Conservation (phyloP, 2,113 vertebrate genomes). For the Rhineura floridana region DNA sequence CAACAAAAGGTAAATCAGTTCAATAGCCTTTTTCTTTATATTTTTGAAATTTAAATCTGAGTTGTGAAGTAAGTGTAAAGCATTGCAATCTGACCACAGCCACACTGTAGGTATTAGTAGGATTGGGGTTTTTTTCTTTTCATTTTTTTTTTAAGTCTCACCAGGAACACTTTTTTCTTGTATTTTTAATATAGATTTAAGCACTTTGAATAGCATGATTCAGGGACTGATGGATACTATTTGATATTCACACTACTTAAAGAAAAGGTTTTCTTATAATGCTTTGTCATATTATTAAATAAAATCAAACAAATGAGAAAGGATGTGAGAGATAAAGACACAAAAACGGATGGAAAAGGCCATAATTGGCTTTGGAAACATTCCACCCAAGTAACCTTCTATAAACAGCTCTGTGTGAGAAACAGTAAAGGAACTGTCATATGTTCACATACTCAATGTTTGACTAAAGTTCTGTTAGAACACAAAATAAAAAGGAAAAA, state of each 20-base stretch:
- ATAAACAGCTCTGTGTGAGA: constrained; percentile 67
- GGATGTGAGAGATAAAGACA: constrained; percentile 18
- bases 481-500: constrained; percentile 72
- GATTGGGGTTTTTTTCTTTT: constrained; percentile 57
- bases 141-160: constrained; percentile 54
- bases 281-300: constrained; percentile 69
- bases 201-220: constrained; percentile 84
- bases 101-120: constrained; percentile 62
- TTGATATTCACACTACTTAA: constrained; percentile 75
- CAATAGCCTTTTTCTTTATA: constrained; percentile 40
- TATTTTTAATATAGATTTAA: constrained; percentile 77
- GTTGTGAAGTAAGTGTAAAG: constrained; percentile 65
- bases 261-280: constrained; percentile 67
- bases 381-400: constrained; percentile 65
- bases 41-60: constrained; percentile 52
- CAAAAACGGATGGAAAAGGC: constrained; percentile 61
- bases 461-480: constrained; percentile 72
- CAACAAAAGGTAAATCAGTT: constrained; percentile 58
- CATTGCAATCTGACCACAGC: constrained; percentile 57
- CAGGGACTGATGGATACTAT: constrained; percentile 78
- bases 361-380: constrained; percentile 66
- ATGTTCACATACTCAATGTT: constrained; percentile 68
- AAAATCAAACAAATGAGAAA: constrained; percentile 23
- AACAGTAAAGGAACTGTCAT: constrained; percentile 66
- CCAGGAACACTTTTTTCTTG: constrained; percentile 68